A percentile compares a stretch with the other conserved stretches of the same genome.
Evolutionary conservation across 2,113 vertebrate genomes (phyloP).

Genomic region (Serilophus lunatus): DNA sequence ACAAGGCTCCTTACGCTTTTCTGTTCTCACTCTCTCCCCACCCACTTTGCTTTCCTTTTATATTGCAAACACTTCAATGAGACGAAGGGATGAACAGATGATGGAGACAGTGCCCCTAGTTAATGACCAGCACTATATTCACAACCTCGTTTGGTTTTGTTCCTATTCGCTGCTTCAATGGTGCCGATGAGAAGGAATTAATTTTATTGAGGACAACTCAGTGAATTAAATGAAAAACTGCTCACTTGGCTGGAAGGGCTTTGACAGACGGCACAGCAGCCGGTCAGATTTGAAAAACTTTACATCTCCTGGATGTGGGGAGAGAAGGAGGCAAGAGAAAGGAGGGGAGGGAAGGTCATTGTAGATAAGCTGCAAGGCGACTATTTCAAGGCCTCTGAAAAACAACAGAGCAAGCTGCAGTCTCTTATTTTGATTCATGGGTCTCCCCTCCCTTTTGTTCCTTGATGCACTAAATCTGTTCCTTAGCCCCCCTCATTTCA

Average conservation of each 20-base stretch:
- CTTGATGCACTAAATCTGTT: constrained; percentile 71
- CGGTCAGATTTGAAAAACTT: constrained; percentile 68
- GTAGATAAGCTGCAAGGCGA: constrained; percentile 52
- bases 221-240: constrained; percentile 76
- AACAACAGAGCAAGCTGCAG: constrained; percentile 64
- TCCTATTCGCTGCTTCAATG: constrained; percentile 62
- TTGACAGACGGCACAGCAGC: constrained; percentile 81
- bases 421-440: constrained; percentile 71
- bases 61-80: neutral
- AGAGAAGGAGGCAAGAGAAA: constrained; percentile 19
- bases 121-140: constrained; percentile 86
- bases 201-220: constrained; percentile 68
- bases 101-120: constrained; percentile 67
- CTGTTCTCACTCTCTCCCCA: constrained; percentile 37
- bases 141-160: constrained; percentile 78
- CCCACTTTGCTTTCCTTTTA: neutral
- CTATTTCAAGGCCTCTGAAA: constrained; percentile 52
- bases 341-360: constrained; percentile 39
- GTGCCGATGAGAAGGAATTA: constrained; percentile 73
- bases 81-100: constrained; percentile 56
- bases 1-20: neutral
- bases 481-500: constrained; percentile 68
- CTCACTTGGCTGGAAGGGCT: constrained; percentile 77
- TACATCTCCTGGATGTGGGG: constrained; percentile 52
- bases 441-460: constrained; percentile 67